These are phyloP conservation scores for Oryctolagus cuniculus DNA, from an alignment of 2,113 vertebrate species.

Conservation along the genomic window DNA sequence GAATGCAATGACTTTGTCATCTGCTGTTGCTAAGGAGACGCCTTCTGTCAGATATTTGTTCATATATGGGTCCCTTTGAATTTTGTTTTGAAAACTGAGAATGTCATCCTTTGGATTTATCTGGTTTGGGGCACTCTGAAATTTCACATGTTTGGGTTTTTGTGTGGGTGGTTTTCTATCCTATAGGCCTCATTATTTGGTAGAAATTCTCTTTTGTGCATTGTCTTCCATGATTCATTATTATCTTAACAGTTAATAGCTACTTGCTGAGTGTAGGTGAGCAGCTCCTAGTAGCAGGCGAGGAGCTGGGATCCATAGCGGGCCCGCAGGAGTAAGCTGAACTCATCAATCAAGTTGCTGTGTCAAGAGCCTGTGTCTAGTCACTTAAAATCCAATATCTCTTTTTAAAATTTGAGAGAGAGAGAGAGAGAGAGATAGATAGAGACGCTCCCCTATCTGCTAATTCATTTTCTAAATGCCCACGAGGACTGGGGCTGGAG, in stretches of 20 bases:
- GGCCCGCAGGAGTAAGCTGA: background rate
- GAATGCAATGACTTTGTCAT: background rate
- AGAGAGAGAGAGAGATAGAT: too few species aligned
- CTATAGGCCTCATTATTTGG: background rate
- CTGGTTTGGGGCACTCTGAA: background rate
- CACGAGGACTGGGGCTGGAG: too few species aligned
- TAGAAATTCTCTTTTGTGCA: background rate
- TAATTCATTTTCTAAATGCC: too few species aligned
- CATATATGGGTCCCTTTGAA: background rate
- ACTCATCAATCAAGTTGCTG: background rate
- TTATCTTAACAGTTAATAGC: background rate
- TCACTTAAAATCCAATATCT: background rate
- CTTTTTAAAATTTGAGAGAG: too few species aligned
- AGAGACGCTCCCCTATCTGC: too few species aligned
- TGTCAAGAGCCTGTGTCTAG: background rate
- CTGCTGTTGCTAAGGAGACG: background rate
- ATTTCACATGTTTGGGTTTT: background rate
- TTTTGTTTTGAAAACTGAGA: background rate
- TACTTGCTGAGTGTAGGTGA: background rate
- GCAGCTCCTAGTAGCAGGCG: background rate
- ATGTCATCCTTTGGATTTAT: background rate
- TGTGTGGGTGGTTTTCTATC: background rate
- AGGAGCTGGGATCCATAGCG: background rate
- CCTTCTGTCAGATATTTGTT: background rate
- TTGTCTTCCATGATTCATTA: background rate